Percentiles rank a stretch among this genome's conserved stretches.
Conservation (phyloP, 2,888 invertebrate species). For the Physocephala rufipes region DNA sequence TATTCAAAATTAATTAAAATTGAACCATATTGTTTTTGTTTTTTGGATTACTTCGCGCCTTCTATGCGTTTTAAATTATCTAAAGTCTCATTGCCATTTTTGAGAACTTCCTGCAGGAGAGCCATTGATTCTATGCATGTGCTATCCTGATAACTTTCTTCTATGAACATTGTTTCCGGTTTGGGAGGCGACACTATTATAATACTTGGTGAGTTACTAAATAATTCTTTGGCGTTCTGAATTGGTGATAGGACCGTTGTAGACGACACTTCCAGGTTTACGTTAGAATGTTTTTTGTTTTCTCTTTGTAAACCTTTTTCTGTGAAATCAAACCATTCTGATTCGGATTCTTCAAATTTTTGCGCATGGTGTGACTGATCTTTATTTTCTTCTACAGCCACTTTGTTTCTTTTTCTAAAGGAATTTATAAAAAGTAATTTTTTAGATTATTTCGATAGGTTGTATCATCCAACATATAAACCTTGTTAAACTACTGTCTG, state of each 20-base stretch:
- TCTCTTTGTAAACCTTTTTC: not conserved
- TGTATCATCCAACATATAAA: too few relatives aligned
- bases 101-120: conserved; percentile 50
- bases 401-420: not conserved
- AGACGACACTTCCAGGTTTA: not conserved
- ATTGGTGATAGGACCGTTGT: not conserved
- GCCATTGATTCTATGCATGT: conserved; percentile 52
- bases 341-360: not conserved
- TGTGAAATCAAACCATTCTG: not conserved
- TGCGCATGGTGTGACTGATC: not conserved
- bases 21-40: not conserved
- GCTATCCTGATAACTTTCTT: conserved; percentile 52
- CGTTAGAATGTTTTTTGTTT: not conserved
- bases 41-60: conserved; percentile 40
- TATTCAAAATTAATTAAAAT: not conserved
- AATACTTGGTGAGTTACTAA: conserved; percentile 51
- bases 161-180: conserved; percentile 60
- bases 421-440: too few relatives aligned
- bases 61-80: conserved; percentile 52
- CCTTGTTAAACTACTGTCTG: too few relatives aligned
- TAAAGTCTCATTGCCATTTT: conserved; percentile 42
- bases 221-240: not conserved
- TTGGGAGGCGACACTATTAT: conserved; percentile 57
- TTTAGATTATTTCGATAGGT: too few relatives aligned
- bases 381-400: not conserved